Evolutionary conservation across 1,140 invertebrate species (phyloP), one percentile per base, ranked within the genome.

Genomic region (Apis cerana): DNA sequence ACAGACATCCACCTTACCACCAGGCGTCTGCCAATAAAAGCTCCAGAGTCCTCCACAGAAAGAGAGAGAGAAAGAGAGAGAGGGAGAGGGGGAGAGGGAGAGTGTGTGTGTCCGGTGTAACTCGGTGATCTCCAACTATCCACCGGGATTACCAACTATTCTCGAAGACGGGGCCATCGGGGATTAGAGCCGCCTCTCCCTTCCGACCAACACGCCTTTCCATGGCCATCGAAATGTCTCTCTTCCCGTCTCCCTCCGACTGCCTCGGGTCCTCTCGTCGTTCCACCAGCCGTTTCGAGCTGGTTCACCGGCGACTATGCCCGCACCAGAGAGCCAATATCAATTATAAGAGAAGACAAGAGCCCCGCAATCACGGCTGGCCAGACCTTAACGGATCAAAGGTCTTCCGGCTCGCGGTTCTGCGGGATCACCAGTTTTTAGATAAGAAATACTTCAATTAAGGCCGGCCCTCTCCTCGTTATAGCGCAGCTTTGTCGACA

Each of bases 271-370:
- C 23, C 2, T 33, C 23, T 27, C 54, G 62, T 71, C 69, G 15
- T 15, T 33, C 23, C 15, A 27, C 23, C 23, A 15, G 48, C 15
- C 56, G 80, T 69, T 84, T 59, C 77, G 72, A 69, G 82, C 61
- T 58, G 62, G 62, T 77, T 75, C 72, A 72, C 70, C 76, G 64
- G 59, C 82, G 82, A 83, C 83, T 75, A 82, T 82, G 85, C 87
- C 80, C 79, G 64, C 69, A 67, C 75, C 85, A 69, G 74, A 85
- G 62, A 94, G 90, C 92, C 93, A 93, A 94, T 94, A 94, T 94
- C 94, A 94, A 94, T 94, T 94, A 94, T 94, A 94, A 93, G 93
- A 92, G 91, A 94, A 93, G 93, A 94, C 93, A 94, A 93, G 90
- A 93, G 90, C 88, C 75, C 74, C 85, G 91, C 92, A 93, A 93